phyloP scores from a whole-genome alignment of 2,797 vertebrate genomes.

The Hydrolagus colliei region DNA sequence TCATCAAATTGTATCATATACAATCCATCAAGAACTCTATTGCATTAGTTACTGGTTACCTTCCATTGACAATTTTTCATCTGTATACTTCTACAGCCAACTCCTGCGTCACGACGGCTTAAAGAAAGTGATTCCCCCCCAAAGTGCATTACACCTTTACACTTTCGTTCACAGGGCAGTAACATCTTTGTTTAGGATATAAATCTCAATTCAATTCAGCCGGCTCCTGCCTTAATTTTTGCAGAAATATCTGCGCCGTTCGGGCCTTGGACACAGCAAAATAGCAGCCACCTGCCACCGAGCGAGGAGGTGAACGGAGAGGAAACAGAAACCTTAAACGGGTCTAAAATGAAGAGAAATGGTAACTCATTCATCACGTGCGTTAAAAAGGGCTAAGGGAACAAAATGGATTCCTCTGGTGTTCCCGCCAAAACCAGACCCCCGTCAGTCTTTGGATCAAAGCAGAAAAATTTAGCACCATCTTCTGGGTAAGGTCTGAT shows the following conservation, averaged over 20 bases:
- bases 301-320: neutral
- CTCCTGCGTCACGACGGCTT: constrained; percentile 1
- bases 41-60: neutral
- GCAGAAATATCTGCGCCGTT: constrained; percentile 5
- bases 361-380: constrained; percentile 13
- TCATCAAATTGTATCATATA: neutral
- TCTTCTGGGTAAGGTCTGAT: constrained; percentile 41
- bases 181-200: constrained; percentile 1
- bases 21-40: too few relatives aligned
- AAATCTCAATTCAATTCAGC: constrained; percentile 29
- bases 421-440: constrained; percentile 32
- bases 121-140: neutral
- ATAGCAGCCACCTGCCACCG: constrained; percentile 20
- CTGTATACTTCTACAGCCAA: neutral
- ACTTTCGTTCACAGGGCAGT: neutral
- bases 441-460: constrained; percentile 45
- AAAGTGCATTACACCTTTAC: neutral
- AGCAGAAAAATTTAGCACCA: constrained; percentile 42
- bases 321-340: neutral
- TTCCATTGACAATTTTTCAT: neutral
- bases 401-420: constrained; percentile 44
- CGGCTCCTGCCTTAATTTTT: constrained; percentile 7
- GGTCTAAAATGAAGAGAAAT: constrained; percentile 18
- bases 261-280: constrained; percentile 11
- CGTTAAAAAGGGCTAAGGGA: constrained; percentile 40